phyloP scores from a whole-genome alignment of 53 echinoderm and acorn worm genomes.

The Actinopyga echinites region DNA sequence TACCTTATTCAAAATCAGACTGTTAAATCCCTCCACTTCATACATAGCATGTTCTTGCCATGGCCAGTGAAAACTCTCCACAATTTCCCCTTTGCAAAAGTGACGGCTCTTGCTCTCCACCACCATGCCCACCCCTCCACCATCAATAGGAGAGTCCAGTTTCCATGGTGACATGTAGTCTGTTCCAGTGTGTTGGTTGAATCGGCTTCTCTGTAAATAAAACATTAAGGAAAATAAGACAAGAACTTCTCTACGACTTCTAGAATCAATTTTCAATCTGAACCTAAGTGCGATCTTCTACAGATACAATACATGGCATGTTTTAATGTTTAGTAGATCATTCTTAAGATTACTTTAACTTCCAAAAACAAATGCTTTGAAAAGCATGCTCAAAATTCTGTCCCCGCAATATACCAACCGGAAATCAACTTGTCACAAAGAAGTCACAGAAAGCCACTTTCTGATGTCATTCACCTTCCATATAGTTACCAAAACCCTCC shows the following conservation, averaged over 20 bases:
- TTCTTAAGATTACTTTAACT: no score
- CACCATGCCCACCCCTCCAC: constrained; percentile 87
- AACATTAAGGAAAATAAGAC: neutral
- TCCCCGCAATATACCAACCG: no score
- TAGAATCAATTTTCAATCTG: neutral
- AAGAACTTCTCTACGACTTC: neutral
- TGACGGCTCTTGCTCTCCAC: constrained; percentile 65
- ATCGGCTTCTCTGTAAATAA: constrained; percentile 70
- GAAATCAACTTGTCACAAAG: no score
- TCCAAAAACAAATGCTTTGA: no score
- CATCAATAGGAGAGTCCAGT: constrained; percentile 82
- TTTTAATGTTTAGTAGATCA: no score
- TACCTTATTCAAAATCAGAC: constrained; percentile 87
- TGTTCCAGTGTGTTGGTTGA: constrained; percentile 92
- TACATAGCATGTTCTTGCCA: constrained; percentile 80
- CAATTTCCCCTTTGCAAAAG: constrained; percentile 75
- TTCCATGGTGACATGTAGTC: constrained; percentile 93
- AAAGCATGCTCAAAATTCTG: no score
- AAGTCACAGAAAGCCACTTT: no score
- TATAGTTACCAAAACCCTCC: no score
- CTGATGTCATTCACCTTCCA: no score
- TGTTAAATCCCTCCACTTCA: constrained; percentile 91
- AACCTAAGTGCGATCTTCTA: neutral
- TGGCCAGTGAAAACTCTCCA: constrained; percentile 94
- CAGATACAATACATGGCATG: neutral